Evolutionary conservation across 2,888 invertebrate genomes (phyloP).

Genomic region (Monopis laevigella): DNA sequence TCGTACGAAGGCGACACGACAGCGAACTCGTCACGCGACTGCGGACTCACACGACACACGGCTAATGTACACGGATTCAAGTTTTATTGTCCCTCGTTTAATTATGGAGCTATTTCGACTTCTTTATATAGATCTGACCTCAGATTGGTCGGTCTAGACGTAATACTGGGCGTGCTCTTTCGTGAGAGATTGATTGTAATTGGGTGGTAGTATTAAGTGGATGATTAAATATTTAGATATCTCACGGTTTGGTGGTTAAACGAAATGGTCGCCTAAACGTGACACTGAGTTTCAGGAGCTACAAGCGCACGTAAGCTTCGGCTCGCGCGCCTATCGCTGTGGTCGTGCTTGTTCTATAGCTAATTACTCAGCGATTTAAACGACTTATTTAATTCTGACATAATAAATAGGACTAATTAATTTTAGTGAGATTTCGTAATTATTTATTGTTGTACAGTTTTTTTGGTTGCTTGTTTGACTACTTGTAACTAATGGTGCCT

Average conservation of each 20-base stretch:
- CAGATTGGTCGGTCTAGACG: slow-evolving; percentile 50
- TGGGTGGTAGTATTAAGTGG: slow-evolving; percentile 41
- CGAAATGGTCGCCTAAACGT: slow-evolving; percentile 6
- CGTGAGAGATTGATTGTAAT: slow-evolving; percentile 59
- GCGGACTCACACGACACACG: slow-evolving; percentile 33
- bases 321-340: too few species aligned
- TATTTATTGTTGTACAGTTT: too few species aligned
- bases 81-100: slow-evolving; percentile 55
- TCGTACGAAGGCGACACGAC: slow-evolving; percentile 60
- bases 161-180: slow-evolving; percentile 40
- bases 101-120: slow-evolving; percentile 49
- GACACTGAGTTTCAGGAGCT: not conserved
- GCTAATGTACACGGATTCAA: slow-evolving; percentile 35
- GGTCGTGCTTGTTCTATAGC: slow-evolving; percentile 5
- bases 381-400: slow-evolving; percentile 7
- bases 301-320: too few species aligned
- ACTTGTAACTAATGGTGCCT: too few species aligned
- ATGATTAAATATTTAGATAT: slow-evolving; percentile 43
- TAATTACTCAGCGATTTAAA: slow-evolving; percentile 8
- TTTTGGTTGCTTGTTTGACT: too few species aligned
- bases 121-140: slow-evolving; percentile 52
- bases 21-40: slow-evolving; percentile 47
- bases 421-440: not conserved
- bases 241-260: slow-evolving; percentile 10
- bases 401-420: slow-evolving; percentile 9